A percentile compares a stretch with the other conserved stretches of the same genome.
These are phyloP conservation scores for Carassius gibelio DNA, from an alignment of 2,113 vertebrate species.

Conservation along the genomic window DNA sequence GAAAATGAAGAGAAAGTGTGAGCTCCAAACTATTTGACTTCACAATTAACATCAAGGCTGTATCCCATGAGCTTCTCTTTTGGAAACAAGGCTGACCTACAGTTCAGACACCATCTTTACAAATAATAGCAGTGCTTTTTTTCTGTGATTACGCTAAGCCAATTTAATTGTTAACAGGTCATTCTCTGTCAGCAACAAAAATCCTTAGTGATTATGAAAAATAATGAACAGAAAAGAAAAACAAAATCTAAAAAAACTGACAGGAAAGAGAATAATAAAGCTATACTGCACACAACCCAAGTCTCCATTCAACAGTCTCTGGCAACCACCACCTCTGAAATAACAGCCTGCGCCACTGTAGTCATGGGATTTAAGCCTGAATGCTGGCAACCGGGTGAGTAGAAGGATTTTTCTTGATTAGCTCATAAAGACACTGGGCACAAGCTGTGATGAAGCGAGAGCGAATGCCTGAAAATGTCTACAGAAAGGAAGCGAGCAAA, in stretches of 20 bases:
- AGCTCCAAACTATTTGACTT: conserved; percentile 21
- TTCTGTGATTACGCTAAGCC: conserved; percentile 28
- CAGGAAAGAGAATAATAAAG: conserved; percentile 6
- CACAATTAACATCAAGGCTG: conserved; percentile 6
- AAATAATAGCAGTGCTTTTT: not conserved
- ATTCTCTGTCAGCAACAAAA: conserved; percentile 32
- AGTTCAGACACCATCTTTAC: conserved; percentile 45
- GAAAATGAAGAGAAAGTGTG: conserved; percentile 15
- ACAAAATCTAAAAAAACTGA: conserved; percentile 7
- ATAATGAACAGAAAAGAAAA: not conserved
- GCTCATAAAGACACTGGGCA: conserved; percentile 38
- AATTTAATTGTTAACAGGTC: conserved; percentile 39
- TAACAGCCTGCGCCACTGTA: conserved; percentile 37
- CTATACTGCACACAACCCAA: conserved; percentile 5
- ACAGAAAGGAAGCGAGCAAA: conserved; percentile 37
- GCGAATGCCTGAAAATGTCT: conserved; percentile 46
- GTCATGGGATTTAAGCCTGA: conserved; percentile 48
- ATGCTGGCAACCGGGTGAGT: conserved; percentile 29
- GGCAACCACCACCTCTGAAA: conserved; percentile 23
- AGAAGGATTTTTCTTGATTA: conserved; percentile 40
- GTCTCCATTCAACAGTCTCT: not conserved
- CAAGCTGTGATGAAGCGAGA: conserved; percentile 21
- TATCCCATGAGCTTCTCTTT: conserved; percentile 9
- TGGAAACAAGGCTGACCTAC: conserved; percentile 44
- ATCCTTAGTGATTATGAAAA: conserved; percentile 42